phyloP scores from a whole-genome alignment of 1,140 invertebrate species.

The Amyelois transitella region DNA sequence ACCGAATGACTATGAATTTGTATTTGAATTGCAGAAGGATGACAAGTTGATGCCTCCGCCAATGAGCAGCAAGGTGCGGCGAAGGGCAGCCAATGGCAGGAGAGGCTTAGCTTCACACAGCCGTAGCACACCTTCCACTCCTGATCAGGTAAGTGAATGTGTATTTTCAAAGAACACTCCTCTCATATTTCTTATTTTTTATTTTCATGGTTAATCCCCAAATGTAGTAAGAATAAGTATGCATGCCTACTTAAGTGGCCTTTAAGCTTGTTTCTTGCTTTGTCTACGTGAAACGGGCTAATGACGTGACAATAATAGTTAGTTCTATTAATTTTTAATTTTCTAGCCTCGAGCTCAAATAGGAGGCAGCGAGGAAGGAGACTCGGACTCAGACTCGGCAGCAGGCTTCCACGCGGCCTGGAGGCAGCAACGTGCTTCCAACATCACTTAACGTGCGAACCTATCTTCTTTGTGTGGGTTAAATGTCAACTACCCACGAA shows the following conservation, averaged over 20 bases:
- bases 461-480: not conserved
- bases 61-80: constrained; percentile 63
- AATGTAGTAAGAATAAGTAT: too few species aligned
- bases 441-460: constrained; percentile 24
- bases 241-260: too few species aligned
- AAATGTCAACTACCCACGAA: not conserved
- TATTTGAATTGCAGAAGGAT: constrained; percentile 55
- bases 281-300: not conserved
- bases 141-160: constrained; percentile 67
- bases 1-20: not conserved
- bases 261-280: too few species aligned
- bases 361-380: constrained; percentile 40
- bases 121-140: constrained; percentile 78
- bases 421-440: constrained; percentile 45
- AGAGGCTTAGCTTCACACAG: constrained; percentile 45
- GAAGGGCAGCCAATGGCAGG: constrained; percentile 43
- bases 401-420: constrained; percentile 59
- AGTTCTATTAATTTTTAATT: not conserved
- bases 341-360: constrained; percentile 54
- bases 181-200: too few species aligned
- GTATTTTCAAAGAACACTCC: too few species aligned
- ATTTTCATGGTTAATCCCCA: too few species aligned
- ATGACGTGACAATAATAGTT: too few species aligned
- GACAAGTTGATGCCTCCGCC: constrained; percentile 79
- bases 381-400: constrained; percentile 57